Conservation (phyloP, 1,140 invertebrate genomes). For the Scaptomyza graminum region DNA sequence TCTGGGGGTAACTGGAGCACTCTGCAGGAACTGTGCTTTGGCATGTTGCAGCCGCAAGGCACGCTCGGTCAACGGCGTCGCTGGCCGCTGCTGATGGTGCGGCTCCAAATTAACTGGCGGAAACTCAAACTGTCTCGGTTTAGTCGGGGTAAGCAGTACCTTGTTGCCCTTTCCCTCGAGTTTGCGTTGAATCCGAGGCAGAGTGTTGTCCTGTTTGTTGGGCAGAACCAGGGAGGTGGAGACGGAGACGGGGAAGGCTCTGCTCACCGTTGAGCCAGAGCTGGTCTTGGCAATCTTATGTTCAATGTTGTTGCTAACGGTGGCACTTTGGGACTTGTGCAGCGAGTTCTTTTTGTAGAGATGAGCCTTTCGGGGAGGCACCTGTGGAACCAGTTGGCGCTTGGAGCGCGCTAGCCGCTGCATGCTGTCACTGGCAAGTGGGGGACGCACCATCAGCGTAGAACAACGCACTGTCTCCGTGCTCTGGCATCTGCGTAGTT, state of each 20-base stretch:
- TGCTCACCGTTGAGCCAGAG: slow-evolving; percentile 62
- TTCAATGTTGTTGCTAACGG: slow-evolving; percentile 67
- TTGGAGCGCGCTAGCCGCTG: slow-evolving; percentile 46
- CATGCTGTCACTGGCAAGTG: slow-evolving; percentile 74
- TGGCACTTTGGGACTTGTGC: slow-evolving; percentile 69
- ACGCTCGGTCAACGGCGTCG: slow-evolving; percentile 83
- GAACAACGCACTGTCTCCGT: slow-evolving; percentile 35
- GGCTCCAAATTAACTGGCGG: slow-evolving; percentile 34
- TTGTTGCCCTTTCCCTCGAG: slow-evolving; percentile 52
- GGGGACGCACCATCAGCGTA: slow-evolving; percentile 39
- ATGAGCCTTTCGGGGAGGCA: slow-evolving; percentile 57
- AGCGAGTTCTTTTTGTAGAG: slow-evolving; percentile 72
- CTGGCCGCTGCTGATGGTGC: slow-evolving; percentile 44
- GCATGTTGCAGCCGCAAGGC: slow-evolving; percentile 86
- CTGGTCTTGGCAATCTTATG: slow-evolving; percentile 78
- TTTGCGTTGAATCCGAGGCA: slow-evolving; percentile 71
- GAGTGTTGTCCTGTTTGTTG: slow-evolving; percentile 66
- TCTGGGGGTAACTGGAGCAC: slow-evolving; percentile 62
- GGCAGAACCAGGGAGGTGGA: slow-evolving; percentile 39
- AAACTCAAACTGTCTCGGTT: slow-evolving; percentile 72
- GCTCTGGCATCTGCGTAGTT: slow-evolving; percentile 58
- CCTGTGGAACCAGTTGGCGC: slow-evolving; percentile 42
- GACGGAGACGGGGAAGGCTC: slow-evolving; percentile 1
- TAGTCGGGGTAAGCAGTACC: slow-evolving; percentile 63
- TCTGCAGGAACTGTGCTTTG: slow-evolving; percentile 86